Conservation (phyloP, 2,888 invertebrate genomes). For the Polymixis lichenea region DNA sequence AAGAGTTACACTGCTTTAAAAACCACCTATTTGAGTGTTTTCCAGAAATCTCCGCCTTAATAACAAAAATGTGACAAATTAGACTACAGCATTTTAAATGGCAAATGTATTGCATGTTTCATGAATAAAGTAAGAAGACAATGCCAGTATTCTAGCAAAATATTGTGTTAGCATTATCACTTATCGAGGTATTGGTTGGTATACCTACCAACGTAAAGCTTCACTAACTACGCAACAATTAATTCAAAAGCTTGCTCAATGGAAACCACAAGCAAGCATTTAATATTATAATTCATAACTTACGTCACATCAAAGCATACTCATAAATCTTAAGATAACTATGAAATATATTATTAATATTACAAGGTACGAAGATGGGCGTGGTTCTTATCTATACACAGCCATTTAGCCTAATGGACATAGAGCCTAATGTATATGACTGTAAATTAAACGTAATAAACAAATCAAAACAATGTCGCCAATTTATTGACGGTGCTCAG, state of each 20-base stretch:
- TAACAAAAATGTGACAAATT: background rate
- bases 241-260: slow-evolving; percentile 8
- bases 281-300: slow-evolving; percentile 17
- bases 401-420: slow-evolving; percentile 36
- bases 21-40: too few species aligned
- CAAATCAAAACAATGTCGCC: slow-evolving; percentile 63
- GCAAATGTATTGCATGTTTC: background rate
- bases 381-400: slow-evolving; percentile 50
- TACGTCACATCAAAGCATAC: slow-evolving; percentile 17
- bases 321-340: slow-evolving; percentile 41
- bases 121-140: background rate
- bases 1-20: too few species aligned
- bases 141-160: background rate
- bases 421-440: slow-evolving; percentile 5
- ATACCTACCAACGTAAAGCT: background rate
- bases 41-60: too few species aligned
- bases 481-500: slow-evolving; percentile 48
- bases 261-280: background rate
- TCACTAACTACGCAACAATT: background rate
- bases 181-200: background rate
- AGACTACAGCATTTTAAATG: too few species aligned
- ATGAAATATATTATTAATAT: slow-evolving; percentile 29
- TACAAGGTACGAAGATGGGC: slow-evolving; percentile 42
- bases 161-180: background rate
- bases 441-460: slow-evolving; percentile 51